Evolutionary conservation across 2,797 vertebrate genomes (phyloP).

Genomic region (Artibeus lituratus): DNA sequence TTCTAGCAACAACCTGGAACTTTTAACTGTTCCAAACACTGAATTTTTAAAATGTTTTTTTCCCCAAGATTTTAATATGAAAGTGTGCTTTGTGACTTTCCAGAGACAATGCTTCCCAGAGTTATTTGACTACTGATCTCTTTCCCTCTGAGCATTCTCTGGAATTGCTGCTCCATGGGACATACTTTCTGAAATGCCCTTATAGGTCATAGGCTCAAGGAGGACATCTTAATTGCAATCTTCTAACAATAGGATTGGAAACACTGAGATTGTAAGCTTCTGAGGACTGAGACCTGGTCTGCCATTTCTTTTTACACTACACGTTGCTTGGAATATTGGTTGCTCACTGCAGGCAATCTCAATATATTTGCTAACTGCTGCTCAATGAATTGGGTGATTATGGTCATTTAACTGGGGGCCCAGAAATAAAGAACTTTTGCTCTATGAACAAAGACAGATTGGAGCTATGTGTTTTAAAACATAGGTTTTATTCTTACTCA

Average conservation of each 20-base stretch:
- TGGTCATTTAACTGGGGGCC: neutral
- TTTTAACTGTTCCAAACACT: no score
- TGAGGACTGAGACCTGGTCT: neutral
- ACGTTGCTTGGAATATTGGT: neutral
- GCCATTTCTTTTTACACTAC: neutral
- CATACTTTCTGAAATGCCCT: neutral
- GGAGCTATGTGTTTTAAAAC: neutral
- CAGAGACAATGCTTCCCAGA: neutral
- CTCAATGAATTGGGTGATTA: neutral
- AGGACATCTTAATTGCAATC: neutral
- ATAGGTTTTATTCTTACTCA: neutral
- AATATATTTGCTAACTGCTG: neutral
- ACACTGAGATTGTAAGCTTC: neutral
- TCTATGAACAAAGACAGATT: neutral
- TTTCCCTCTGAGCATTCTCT: neutral
- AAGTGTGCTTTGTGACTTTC: neutral
- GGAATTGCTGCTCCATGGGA: neutral
- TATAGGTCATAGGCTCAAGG: neutral
- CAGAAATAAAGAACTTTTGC: neutral
- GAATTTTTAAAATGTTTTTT: neutral
- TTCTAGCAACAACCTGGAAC: neutral
- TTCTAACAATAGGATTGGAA: neutral
- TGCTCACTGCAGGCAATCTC: neutral
- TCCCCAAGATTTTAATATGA: neutral
- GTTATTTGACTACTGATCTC: no score